These are phyloP conservation scores for Diacarnus erythraeanus DNA, from an alignment of 37 sponge, comb jelly and placozoan genomes.

Conservation along the genomic window DNA sequence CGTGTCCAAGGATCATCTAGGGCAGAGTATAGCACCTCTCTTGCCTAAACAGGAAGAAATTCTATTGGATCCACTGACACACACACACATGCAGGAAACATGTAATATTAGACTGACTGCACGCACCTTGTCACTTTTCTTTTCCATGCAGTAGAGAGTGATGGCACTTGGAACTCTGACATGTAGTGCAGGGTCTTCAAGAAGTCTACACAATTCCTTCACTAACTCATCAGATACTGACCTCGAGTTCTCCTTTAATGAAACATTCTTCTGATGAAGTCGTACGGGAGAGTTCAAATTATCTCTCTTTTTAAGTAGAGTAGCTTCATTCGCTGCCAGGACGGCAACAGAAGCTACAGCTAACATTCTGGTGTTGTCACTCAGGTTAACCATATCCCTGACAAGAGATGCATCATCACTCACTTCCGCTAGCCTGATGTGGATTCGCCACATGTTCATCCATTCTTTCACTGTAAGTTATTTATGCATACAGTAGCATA, in stretches of 20 bases:
- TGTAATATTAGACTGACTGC: too few relatives aligned
- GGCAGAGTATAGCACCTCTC: slow-evolving; percentile 43
- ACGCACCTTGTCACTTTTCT: slow-evolving; percentile 47
- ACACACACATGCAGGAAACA: not conserved
- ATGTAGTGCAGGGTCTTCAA: slow-evolving; percentile 12
- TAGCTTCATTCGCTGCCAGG: slow-evolving; percentile 15
- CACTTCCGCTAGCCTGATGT: slow-evolving; percentile 17
- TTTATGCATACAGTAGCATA: not conserved
- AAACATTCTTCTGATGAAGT: too few relatives aligned
- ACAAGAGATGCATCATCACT: not conserved
- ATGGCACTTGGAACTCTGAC: slow-evolving; percentile 56
- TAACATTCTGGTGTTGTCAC: slow-evolving; percentile 28
- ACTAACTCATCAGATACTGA: slow-evolving; percentile 1
- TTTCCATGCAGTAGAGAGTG: slow-evolving; percentile 42
- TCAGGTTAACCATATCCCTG: slow-evolving; percentile 29
- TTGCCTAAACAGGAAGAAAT: slow-evolving; percentile 29
- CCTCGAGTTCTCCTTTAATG: not conserved
- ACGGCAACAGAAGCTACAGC: slow-evolving; percentile 31
- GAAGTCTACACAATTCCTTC: slow-evolving; percentile 23
- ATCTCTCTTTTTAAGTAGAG: not conserved
- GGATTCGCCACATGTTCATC: slow-evolving; percentile 43
- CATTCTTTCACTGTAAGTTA: slow-evolving; percentile 56
- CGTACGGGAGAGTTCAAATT: not conserved
- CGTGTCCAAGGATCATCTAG: slow-evolving; percentile 8
- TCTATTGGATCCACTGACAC: not conserved